Conservation (phyloP, 2,797 vertebrate species). For the Tolypeutes matacus region DNA sequence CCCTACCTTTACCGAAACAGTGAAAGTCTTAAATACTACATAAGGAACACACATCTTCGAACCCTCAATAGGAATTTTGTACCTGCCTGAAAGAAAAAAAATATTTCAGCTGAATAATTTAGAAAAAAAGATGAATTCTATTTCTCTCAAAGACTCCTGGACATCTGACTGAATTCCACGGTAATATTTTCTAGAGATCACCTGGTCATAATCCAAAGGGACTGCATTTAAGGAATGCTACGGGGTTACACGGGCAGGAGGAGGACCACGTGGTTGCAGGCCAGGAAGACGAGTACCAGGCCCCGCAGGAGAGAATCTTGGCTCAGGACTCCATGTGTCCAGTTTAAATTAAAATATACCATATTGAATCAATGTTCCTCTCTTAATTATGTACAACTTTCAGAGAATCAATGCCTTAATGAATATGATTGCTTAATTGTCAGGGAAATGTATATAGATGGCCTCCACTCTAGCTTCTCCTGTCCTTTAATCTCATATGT, state of each 20-base stretch:
- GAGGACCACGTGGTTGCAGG: neutral
- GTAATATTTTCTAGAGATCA: conserved; percentile 31
- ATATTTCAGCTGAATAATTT: conserved; percentile 8
- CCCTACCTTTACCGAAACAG: conserved; percentile 42
- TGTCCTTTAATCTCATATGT: neutral
- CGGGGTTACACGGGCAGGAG: rapidly evolving
- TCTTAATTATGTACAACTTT: neutral
- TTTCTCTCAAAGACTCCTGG: conserved; percentile 56
- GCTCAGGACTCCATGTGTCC: neutral
- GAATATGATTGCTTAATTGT: neutral
- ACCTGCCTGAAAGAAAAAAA: neutral
- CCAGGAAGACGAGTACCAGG: neutral
- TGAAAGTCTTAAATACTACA: conserved; percentile 41
- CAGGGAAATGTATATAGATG: neutral
- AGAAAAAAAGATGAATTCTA: neutral
- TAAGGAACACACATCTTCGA: conserved; percentile 48
- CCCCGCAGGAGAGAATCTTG: neutral
- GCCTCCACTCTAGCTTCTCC: neutral
- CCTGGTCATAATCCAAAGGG: neutral
- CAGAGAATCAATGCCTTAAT: neutral
- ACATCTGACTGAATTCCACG: conserved; percentile 50
- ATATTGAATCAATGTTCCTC: neutral
- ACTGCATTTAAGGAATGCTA: neutral
- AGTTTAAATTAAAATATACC: neutral
- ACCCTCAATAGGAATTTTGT: neutral